phyloP scores from a whole-genome alignment of 2,888 invertebrate genomes.

The Heliconius ismenius region DNA sequence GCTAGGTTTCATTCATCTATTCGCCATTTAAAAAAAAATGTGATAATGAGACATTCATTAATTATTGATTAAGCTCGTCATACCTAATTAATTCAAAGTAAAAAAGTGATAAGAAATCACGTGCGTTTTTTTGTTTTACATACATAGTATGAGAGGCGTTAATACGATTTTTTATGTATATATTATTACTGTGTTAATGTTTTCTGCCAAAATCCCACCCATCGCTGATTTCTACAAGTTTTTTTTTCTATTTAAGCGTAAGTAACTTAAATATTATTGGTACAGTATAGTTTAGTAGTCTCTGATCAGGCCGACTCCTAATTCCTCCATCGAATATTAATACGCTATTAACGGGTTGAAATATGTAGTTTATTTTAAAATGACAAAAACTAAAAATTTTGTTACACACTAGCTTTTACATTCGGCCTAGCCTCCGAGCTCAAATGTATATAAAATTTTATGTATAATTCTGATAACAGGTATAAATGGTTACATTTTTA shows the following conservation, averaged over 20 bases:
- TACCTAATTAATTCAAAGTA: slow-evolving; percentile 10
- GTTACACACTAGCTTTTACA: not conserved
- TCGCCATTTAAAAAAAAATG: not conserved
- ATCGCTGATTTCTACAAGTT: not conserved
- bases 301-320: too few relatives aligned
- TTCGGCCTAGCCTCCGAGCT: not conserved
- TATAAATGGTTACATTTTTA: too few relatives aligned
- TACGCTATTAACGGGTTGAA: too few relatives aligned
- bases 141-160: not conserved
- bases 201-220: not conserved
- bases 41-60: not conserved
- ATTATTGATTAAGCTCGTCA: not conserved
- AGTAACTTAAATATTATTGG: too few relatives aligned
- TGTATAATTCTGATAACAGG: too few relatives aligned
- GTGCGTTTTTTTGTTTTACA: not conserved
- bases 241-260: not conserved
- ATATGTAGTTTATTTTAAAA: not conserved
- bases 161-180: not conserved
- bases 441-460: too few relatives aligned
- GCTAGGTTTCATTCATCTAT: not conserved
- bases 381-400: not conserved
- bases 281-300: not conserved
- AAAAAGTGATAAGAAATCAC: slow-evolving; percentile 2
- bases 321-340: too few relatives aligned
- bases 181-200: not conserved